Percentiles rank a stretch among this genome's conserved stretches.
phyloP scores from a whole-genome alignment of 2,888 invertebrate genomes.

The Syrphus vitripennis region DNA sequence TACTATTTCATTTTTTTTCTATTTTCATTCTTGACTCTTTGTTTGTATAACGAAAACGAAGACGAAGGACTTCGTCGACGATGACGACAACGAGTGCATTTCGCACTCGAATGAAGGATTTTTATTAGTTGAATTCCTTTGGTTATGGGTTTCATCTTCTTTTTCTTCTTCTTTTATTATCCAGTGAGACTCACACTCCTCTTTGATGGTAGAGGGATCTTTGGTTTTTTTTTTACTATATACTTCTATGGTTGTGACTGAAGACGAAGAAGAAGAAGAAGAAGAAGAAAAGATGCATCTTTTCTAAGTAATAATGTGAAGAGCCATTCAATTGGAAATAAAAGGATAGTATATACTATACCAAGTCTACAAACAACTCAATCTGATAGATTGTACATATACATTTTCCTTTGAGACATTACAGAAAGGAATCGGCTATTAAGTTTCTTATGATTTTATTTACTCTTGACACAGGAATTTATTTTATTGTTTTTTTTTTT shows the following conservation, averaged over 20 bases:
- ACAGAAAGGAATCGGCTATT: neutral
- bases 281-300: constrained; percentile 30
- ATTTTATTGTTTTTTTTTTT: neutral
- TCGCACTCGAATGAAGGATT: constrained; percentile 81
- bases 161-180: neutral
- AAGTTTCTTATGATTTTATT: constrained; percentile 12
- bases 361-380: constrained; percentile 42
- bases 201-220: neutral
- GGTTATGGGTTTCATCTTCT: constrained; percentile 65
- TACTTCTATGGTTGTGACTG: too few species aligned
- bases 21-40: constrained; percentile 33
- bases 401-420: constrained; percentile 18
- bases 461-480: neutral
- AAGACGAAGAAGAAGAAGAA: neutral
- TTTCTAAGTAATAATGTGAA: constrained; percentile 52
- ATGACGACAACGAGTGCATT: constrained; percentile 72
- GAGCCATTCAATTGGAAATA: constrained; percentile 64
- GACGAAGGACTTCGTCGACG: constrained; percentile 5
- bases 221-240: neutral
- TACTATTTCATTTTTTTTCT: neutral
- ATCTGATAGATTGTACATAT: constrained; percentile 27
- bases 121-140: constrained; percentile 81
- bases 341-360: constrained; percentile 28
- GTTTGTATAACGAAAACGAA: constrained; percentile 42
- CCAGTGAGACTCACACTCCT: neutral